Evolutionary conservation across 2,113 vertebrate species (phyloP).

Genomic region (Cyphomyrus discorhynchus): DNA sequence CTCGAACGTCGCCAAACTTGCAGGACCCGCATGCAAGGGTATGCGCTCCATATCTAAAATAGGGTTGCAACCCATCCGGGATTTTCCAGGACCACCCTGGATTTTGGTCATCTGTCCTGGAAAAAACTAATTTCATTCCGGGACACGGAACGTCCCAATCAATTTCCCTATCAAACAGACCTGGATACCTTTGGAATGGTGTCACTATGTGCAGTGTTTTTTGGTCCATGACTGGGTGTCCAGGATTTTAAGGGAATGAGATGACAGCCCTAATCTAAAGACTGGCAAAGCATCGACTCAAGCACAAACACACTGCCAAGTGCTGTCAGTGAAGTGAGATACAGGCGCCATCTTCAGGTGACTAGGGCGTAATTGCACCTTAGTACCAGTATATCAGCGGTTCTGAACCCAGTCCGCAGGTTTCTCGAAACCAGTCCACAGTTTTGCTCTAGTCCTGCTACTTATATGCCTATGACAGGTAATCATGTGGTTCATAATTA

Average conservation of each 20-base stretch:
- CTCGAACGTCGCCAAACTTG: background rate
- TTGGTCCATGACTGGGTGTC: background rate
- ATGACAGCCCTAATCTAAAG: background rate
- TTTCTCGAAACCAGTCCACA: background rate
- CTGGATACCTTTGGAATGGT: background rate
- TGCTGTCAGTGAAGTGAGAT: background rate
- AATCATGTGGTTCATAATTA: background rate
- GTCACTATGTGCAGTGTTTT: background rate
- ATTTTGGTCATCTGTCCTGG: background rate
- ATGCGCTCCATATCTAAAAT: background rate
- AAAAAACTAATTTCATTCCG: background rate
- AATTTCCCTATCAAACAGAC: background rate
- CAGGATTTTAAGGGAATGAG: background rate
- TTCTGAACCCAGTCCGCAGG: background rate
- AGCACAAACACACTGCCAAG: background rate
- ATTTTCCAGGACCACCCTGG: background rate
- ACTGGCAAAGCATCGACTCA: background rate
- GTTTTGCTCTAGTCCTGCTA: background rate
- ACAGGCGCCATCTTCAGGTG: constrained; percentile 3
- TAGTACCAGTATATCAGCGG: background rate
- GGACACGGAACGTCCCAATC: background rate
- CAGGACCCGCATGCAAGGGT: background rate
- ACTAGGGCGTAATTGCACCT: background rate
- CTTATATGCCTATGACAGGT: background rate
- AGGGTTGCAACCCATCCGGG: background rate